Evolutionary conservation across 2,113 vertebrate genomes (phyloP).

Genomic region (Hippopotamus amphibius): DNA sequence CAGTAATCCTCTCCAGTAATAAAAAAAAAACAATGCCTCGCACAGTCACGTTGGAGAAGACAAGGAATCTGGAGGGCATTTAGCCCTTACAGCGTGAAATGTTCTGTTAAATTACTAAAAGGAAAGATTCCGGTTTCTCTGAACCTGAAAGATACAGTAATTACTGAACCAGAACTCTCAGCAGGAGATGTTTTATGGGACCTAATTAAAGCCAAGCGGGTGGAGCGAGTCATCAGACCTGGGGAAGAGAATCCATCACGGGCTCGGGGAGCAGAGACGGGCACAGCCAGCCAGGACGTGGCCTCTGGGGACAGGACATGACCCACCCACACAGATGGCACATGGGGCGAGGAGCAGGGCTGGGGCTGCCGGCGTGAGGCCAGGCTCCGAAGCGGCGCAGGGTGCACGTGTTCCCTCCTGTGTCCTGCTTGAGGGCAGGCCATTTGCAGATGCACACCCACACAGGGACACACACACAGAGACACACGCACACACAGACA

Average conservation of each 20-base stretch:
- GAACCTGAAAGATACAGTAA: constrained; percentile 74
- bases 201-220: constrained; percentile 66
- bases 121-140: constrained; percentile 31
- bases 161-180: constrained; percentile 69
- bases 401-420: neutral
- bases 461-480: rapidly evolving
- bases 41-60: neutral
- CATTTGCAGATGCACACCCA: neutral
- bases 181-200: constrained; percentile 66
- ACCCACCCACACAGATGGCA: no score
- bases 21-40: neutral
- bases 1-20: neutral
- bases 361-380: rapidly evolving
- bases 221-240: neutral
- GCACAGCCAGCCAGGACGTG: rapidly evolving
- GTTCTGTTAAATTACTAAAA: constrained; percentile 69
- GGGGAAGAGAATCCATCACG: neutral
- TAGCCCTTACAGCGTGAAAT: constrained; percentile 47
- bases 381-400: neutral
- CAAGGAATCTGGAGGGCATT: constrained; percentile 8
- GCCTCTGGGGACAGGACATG: rapidly evolving
- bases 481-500: rapidly evolving
- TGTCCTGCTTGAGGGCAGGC: neutral
- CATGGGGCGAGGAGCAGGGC: rapidly evolving
- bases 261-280: neutral